Evolutionary conservation across 2,113 vertebrate genomes (phyloP).

Genomic region (Festucalex cinctus): DNA sequence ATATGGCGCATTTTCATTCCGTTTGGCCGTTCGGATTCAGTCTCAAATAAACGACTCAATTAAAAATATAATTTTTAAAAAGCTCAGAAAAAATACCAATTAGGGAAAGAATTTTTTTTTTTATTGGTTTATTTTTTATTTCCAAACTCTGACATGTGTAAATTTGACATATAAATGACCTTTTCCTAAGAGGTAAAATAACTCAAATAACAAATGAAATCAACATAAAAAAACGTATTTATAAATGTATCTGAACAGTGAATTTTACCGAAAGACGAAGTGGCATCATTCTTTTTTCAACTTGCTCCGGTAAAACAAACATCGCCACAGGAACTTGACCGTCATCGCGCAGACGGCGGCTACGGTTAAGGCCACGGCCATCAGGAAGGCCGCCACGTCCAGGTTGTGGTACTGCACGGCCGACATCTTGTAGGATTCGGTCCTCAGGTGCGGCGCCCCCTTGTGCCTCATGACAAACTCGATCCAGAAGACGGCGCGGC

Average conservation of each 20-base stretch:
- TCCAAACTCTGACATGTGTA: background rate
- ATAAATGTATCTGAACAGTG: too few relatives aligned
- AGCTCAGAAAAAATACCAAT: too few relatives aligned
- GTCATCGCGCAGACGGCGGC: background rate
- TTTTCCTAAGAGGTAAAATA: background rate
- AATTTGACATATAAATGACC: background rate
- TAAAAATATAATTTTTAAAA: too few relatives aligned
- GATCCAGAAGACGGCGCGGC: slow-evolving; percentile 62
- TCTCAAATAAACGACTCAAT: too few relatives aligned
- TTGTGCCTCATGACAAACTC: slow-evolving; percentile 68
- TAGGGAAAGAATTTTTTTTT: too few relatives aligned
- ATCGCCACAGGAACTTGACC: slow-evolving; percentile 23
- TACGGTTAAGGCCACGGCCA: background rate
- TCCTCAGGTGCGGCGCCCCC: slow-evolving; percentile 54
- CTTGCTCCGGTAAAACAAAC: slow-evolving; percentile 38
- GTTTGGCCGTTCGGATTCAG: too few relatives aligned
- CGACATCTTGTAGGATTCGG: slow-evolving; percentile 61
- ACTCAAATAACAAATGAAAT: background rate
- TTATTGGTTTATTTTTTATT: background rate
- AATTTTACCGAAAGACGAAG: background rate
- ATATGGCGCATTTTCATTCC: too few relatives aligned
- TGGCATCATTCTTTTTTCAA: slow-evolving; percentile 42
- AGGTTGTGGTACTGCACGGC: slow-evolving; percentile 42
- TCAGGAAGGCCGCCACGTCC: slow-evolving; percentile 44
- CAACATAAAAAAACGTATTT: too few relatives aligned